phyloP scores from a whole-genome alignment of 1,140 invertebrate species.

The Asobara japonica region DNA sequence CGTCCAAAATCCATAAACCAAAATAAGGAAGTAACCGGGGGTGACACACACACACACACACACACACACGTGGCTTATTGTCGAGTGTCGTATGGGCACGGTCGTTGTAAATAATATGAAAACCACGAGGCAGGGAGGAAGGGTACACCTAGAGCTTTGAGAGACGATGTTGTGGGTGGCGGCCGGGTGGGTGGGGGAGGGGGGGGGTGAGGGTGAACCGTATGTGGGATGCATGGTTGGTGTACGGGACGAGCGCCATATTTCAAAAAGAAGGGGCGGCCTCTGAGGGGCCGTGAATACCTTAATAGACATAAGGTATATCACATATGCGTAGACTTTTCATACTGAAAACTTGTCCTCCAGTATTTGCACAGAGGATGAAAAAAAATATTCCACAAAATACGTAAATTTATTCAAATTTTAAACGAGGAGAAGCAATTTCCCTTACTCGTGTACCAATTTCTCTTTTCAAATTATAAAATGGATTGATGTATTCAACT shows the following conservation, averaged over 20 bases:
- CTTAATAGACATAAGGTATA: conserved; percentile 61
- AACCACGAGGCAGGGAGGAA: conserved; percentile 32
- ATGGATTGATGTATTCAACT: no score
- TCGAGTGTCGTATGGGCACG: conserved; percentile 36
- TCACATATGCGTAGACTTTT: conserved; percentile 31
- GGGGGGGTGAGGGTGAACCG: background rate
- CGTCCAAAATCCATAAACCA: background rate
- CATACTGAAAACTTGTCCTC: conserved; percentile 6
- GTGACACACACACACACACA: background rate
- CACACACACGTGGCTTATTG: conserved; percentile 44
- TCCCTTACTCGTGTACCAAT: background rate
- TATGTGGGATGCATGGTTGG: conserved; percentile 19
- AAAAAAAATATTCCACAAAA: background rate
- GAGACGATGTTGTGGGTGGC: conserved; percentile 6
- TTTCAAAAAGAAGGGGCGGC: conserved; percentile 55
- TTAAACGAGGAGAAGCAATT: background rate
- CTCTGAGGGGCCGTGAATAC: conserved; percentile 61
- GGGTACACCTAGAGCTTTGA: background rate
- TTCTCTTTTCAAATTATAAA: no score
- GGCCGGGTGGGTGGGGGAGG: no score
- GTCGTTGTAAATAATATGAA: conserved; percentile 54
- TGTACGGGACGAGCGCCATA: conserved; percentile 43
- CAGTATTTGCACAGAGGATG: background rate
- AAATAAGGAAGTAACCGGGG: background rate
- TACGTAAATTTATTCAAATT: background rate